Conservation (phyloP, 2,888 invertebrate genomes). For the Cynaeus angustus region DNA sequence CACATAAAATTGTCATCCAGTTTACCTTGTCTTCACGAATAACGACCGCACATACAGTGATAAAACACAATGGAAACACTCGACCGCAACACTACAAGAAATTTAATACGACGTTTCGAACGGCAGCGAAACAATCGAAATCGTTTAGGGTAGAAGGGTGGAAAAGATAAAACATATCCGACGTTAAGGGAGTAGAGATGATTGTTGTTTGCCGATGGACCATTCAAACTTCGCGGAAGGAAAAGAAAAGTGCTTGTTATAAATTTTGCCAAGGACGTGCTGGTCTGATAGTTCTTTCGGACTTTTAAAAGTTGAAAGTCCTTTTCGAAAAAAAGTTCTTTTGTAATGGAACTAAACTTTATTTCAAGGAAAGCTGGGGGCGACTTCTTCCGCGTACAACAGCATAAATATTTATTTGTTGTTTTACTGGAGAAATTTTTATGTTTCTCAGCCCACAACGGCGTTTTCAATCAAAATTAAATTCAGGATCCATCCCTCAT, state of each 20-base stretch:
- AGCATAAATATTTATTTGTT: conserved; percentile 22
- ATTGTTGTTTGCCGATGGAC: conserved; percentile 18
- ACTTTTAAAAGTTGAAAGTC: conserved; percentile 1
- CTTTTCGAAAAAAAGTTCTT: too few species aligned
- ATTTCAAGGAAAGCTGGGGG: background rate
- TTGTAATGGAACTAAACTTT: too few species aligned
- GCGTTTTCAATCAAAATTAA: conserved; percentile 17
- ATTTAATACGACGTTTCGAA: conserved; percentile 41
- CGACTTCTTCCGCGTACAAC: conserved; percentile 9
- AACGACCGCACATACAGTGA: conserved; percentile 54
- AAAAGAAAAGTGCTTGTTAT: conserved; percentile 1
- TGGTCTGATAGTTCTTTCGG: background rate
- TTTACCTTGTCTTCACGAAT: conserved; percentile 50
- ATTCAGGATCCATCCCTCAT: conserved; percentile 7
- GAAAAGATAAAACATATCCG: conserved; percentile 37
- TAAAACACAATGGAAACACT: conserved; percentile 52
- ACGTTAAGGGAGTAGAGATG: conserved; percentile 24
- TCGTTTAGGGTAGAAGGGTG: conserved; percentile 8
- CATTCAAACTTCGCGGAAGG: background rate
- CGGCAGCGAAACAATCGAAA: conserved; percentile 40
- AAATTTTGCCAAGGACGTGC: background rate
- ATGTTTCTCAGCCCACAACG: conserved; percentile 5
- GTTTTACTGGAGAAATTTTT: conserved; percentile 19
- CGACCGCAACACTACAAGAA: conserved; percentile 42
- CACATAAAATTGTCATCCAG: conserved; percentile 61